phyloP scores from a whole-genome alignment of 2,113 vertebrate genomes.

The Xyrauchen texanus region DNA sequence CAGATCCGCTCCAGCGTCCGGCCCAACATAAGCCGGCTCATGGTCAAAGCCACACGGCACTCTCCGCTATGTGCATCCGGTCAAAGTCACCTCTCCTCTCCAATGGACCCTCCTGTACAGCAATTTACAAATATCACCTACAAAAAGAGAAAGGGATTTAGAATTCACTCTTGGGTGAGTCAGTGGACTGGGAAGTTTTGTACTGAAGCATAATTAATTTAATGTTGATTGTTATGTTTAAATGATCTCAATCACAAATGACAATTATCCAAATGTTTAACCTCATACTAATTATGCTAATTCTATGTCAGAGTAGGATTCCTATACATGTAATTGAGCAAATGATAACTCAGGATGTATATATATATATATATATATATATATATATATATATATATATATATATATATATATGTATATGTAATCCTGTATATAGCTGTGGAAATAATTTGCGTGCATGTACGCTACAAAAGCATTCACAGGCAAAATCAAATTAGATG shows the following conservation, averaged over 20 bases:
- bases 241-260: background rate
- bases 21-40: slow-evolving; percentile 98
- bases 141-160: slow-evolving; percentile 1
- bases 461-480: background rate
- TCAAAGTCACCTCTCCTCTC: slow-evolving; percentile 32
- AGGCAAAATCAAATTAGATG: too few species aligned
- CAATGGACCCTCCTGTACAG: background rate
- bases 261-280: slow-evolving; percentile 3
- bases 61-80: slow-evolving; percentile 67
- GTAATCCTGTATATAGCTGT: too few species aligned
- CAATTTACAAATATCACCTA: slow-evolving; percentile 44
- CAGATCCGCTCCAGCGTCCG: slow-evolving; percentile 98
- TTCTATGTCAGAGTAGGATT: slow-evolving; percentile 10
- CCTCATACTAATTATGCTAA: slow-evolving; percentile 15
- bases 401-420: too few species aligned
- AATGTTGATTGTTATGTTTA: slow-evolving; percentile 3
- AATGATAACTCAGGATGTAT: too few species aligned
- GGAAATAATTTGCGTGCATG: background rate
- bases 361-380: too few species aligned
- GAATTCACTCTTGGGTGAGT: too few species aligned
- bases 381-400: too few species aligned
- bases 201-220: background rate
- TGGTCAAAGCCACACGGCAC: slow-evolving; percentile 79
- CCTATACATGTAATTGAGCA: background rate
- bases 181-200: background rate